Conservation (phyloP, 2,888 invertebrate genomes). For the Liposcelis brunnea region DNA sequence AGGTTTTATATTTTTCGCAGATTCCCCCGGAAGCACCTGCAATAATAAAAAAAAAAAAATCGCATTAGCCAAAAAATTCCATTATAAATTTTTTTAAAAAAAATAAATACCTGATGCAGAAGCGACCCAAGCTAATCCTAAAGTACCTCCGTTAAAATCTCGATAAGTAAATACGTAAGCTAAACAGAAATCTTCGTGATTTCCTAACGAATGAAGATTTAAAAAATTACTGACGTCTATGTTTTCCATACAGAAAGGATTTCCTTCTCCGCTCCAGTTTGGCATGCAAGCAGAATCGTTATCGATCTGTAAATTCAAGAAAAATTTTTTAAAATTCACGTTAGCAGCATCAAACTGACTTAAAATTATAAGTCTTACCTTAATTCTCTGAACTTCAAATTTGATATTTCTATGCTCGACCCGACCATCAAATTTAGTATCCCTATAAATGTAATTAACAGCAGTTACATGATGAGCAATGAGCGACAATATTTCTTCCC, state of each 20-base stretch:
- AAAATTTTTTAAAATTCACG: constrained; percentile 14
- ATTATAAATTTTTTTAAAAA: constrained; percentile 2
- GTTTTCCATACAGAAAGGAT: constrained; percentile 88
- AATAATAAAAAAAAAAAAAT: constrained; percentile 14
- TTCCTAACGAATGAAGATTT: constrained; percentile 89
- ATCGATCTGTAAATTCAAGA: constrained; percentile 57
- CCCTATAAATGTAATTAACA: constrained; percentile 91
- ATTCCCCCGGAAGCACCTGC: constrained; percentile 93
- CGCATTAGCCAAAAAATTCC: neutral
- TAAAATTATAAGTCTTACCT: constrained; percentile 29
- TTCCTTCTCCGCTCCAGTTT: constrained; percentile 43
- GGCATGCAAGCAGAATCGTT: constrained; percentile 65
- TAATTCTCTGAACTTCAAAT: constrained; percentile 85
- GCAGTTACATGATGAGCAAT: constrained; percentile 98
- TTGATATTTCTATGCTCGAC: constrained; percentile 82
- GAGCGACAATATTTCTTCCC: constrained; percentile 91
- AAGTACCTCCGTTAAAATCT: constrained; percentile 94
- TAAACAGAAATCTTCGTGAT: constrained; percentile 96
- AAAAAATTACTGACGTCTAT: constrained; percentile 98
- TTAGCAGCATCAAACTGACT: constrained; percentile 2
- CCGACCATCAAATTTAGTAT: constrained; percentile 84
- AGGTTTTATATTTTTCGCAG: constrained; percentile 94
- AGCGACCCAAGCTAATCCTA: constrained; percentile 98
- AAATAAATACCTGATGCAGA: constrained; percentile 71
- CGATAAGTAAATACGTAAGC: constrained; percentile 98